phyloP scores from a whole-genome alignment of 2,888 invertebrate genomes.

The Merodon equestris region DNA sequence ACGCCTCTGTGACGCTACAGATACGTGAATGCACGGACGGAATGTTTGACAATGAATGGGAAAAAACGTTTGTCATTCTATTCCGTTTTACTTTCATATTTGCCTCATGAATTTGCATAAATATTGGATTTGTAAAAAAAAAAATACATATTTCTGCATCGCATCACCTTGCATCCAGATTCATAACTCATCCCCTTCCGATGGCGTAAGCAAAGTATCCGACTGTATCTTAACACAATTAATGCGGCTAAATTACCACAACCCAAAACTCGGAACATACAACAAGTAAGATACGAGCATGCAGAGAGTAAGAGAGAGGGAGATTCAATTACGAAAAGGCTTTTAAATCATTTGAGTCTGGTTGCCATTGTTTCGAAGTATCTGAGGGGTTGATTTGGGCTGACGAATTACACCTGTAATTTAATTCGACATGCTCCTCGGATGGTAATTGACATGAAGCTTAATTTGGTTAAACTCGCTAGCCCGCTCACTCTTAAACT shows the following conservation, averaged over 20 bases:
- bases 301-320: background rate
- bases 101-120: constrained; percentile 59
- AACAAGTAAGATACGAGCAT: background rate
- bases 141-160: constrained; percentile 3
- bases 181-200: constrained; percentile 9
- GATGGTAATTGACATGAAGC: constrained; percentile 60
- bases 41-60: constrained; percentile 54
- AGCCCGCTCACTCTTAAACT: constrained; percentile 1
- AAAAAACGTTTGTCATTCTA: constrained; percentile 62
- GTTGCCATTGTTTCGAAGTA: constrained; percentile 45
- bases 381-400: constrained; percentile 38
- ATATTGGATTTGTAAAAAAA: constrained; percentile 48
- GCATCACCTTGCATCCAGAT: background rate
- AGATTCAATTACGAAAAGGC: constrained; percentile 63
- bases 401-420: constrained; percentile 68
- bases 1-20: constrained; percentile 59
- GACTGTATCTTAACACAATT: constrained; percentile 67
- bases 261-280: constrained; percentile 9
- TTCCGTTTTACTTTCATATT: constrained; percentile 39
- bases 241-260: constrained; percentile 52
- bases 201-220: constrained; percentile 55
- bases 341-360: constrained; percentile 68
- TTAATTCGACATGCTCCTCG: constrained; percentile 59
- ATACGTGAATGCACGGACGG: constrained; percentile 9
- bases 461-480: constrained; percentile 62